Base-by-base conservation (phyloP, 1,140 invertebrate species). In the Harpegnathos saltator region DNA sequence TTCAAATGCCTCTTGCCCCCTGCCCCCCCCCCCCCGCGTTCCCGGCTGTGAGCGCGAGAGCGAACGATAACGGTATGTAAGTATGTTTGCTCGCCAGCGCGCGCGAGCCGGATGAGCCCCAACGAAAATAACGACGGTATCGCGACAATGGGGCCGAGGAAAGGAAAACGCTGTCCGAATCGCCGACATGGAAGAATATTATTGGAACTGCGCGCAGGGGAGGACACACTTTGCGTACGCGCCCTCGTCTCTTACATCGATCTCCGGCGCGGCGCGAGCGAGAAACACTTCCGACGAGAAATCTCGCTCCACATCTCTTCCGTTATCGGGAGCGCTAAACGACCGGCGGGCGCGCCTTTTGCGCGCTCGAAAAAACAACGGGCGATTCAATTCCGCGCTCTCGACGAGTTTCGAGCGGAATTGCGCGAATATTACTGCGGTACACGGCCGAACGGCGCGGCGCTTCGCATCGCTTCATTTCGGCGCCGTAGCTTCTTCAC, bases 111-210 rank as follows among this genome's bases (percentile, higher is more conserved):
- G 59, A 82, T 48, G 69, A 52, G 84, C 62, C 59, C 78, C 50
- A 86, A 83, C 58, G 80, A 86, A 86, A 87, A 87, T 82, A 87
- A 44, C 50, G 54, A 26, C 38, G 71, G 24, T 86, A 66, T 65
- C 29, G 58, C 56, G 68, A 66, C 29, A 58, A 66, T 52, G 38
- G 66, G 33, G 3, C 44, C 56, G 85, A 61, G 68, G 85, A 87
- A 83, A 87, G 81, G 61, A 84, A 87, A 87, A 87, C 83, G 62
- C 61, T 86, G 81, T 87, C 73, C 38, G 75, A 78, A 86, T 86
- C 61, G 85, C 61, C 50, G 65, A 65, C n/a, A 52, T 11, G 22
- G 24, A 52, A 50, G 38, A 73, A 66, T 66, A 77, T 62, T 22
- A 61, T 15, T n/a, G n/a, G 29, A 62, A 77, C 48, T 77, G 44